These are phyloP conservation scores for Galerucella nymphaeae DNA, from an alignment of 2,888 invertebrate species.

Conservation along the genomic window DNA sequence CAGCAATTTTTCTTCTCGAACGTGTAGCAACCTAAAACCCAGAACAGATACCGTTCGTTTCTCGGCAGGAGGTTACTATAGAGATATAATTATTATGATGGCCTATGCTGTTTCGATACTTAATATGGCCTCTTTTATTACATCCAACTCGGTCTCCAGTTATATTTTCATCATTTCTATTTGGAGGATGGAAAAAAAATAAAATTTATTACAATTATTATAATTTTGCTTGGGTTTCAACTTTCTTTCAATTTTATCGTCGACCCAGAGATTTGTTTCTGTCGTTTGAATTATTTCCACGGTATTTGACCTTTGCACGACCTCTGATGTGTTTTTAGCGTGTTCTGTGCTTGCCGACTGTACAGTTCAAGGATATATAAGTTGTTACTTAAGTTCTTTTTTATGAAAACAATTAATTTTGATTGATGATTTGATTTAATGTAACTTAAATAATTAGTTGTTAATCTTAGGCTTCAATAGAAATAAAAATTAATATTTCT, in stretches of 20 bases:
- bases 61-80: constrained; percentile 48
- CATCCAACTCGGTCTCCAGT: constrained; percentile 45
- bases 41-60: constrained; percentile 43
- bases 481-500: too few relatives aligned
- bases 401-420: too few relatives aligned
- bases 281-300: too few relatives aligned
- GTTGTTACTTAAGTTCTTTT: too few relatives aligned
- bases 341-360: too few relatives aligned
- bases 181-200: too few relatives aligned
- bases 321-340: too few relatives aligned
- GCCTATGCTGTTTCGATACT: constrained; percentile 39
- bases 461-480: too few relatives aligned
- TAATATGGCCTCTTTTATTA: constrained; percentile 54
- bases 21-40: constrained; percentile 23
- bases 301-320: too few relatives aligned
- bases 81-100: constrained; percentile 41
- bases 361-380: too few relatives aligned
- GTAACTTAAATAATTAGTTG: too few relatives aligned
- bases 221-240: constrained; percentile 19
- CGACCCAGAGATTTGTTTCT: background rate
- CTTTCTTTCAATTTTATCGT: constrained; percentile 6
- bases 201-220: constrained; percentile 20
- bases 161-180: constrained; percentile 36
- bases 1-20: constrained; percentile 19
- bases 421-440: too few relatives aligned